These are phyloP conservation scores for Alosa alosa DNA, from an alignment of 2,113 vertebrate species.

Conservation along the genomic window DNA sequence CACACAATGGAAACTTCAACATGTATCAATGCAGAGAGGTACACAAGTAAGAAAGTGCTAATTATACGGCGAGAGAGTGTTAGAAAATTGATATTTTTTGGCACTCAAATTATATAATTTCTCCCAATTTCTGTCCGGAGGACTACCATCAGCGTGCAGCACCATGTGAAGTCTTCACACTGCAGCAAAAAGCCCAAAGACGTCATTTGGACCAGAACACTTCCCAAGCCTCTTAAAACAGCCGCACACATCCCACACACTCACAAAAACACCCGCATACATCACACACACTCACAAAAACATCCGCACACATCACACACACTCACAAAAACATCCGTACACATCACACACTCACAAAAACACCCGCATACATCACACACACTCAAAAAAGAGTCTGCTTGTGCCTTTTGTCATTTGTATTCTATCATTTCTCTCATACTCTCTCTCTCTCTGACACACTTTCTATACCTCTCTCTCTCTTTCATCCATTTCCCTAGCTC, in stretches of 20 bases:
- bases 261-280: too few species aligned
- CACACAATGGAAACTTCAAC: neutral
- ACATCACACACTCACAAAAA: too few species aligned
- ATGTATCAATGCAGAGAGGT: neutral
- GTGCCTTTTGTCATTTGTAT: too few species aligned
- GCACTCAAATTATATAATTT: neutral
- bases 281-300: too few species aligned
- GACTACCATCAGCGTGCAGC: neutral
- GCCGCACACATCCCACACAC: too few species aligned
- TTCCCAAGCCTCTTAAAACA: neutral
- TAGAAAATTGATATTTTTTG: neutral
- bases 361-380: too few species aligned
- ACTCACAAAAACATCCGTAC: too few species aligned
- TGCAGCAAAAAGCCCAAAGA: neutral
- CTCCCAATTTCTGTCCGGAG: neutral
- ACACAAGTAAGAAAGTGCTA: neutral
- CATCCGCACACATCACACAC: too few species aligned
- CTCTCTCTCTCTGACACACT: conserved; percentile 7
- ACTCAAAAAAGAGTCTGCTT: too few species aligned
- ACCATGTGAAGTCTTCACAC: neutral
- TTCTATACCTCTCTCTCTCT: too few species aligned
- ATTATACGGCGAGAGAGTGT: neutral
- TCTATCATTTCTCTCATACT: neutral
- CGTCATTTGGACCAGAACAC: neutral
- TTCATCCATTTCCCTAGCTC: conserved; percentile 12